Evolutionary conservation across 37 sponge, comb jelly and placozoan species (phyloP), one percentile per base, ranked within the genome.

Genomic region (Spongia lamella): DNA sequence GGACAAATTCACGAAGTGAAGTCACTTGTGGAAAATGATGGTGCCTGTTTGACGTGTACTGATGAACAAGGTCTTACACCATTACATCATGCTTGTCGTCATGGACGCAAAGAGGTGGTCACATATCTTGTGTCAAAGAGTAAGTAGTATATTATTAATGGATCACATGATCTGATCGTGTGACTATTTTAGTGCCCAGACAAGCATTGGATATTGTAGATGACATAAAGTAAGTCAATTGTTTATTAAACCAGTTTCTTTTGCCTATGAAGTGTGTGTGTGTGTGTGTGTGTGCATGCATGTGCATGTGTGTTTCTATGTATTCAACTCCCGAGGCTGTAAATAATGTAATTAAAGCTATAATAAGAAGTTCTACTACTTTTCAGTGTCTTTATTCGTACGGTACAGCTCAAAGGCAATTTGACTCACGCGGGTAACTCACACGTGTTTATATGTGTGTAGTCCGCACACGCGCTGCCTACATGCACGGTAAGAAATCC

Each of bases 51-150:
- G 31, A 79, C 88, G 0, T 56, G 39, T n/a, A 39, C 72, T 7
- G 94, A 85, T 62, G 32, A 22, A 14, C 77, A 87, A 35, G 94
- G 94, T 0, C 79, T 83, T 63, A 90, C 88, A 0, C 80, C 92
- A 19, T 81, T 94, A 6, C 94, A 94, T 56, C 85, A 86, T 57
- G 94, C 94, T 24, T 88, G 88, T 14, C 37, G 94, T 30, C 82
- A 87, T 29, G 92, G 83, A 27, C 74, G 72, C 57, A 79, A 74
- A 37, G 90, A 93, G 29, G 74, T 80, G 22, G 93, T 82, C 47
- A 6, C 62, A 32, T 73, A 72, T 40, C 73, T 85, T 14, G 78
- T 65, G n/a, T 47, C 62, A 39, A 85, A 82, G 3, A n/a, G 76
- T 75, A 27, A 61, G 58, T 20, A 50, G 4, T 30, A 22, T 1